These are phyloP conservation scores for Pterophyllum scalare DNA, from an alignment of 2,113 vertebrate species.

Conservation along the genomic window DNA sequence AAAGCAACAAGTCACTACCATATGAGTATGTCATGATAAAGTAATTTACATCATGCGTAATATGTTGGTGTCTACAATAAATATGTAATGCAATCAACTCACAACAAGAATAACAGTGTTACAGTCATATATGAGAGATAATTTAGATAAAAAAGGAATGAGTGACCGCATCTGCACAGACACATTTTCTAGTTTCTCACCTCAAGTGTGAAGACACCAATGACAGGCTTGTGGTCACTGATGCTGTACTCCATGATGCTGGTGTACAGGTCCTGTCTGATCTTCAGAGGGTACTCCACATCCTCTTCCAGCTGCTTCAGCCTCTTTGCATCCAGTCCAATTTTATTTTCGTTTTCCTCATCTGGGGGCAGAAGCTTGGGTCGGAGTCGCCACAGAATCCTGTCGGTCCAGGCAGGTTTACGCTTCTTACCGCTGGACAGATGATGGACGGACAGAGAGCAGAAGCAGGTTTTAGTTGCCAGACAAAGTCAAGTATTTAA, in stretches of 20 bases:
- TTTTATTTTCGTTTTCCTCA: constrained; percentile 6
- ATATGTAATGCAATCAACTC: neutral
- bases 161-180: neutral
- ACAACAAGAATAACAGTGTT: neutral
- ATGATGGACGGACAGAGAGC: neutral
- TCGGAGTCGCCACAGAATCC: constrained; percentile 91
- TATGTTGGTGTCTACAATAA: neutral
- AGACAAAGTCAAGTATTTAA: neutral
- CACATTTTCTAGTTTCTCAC: constrained; percentile 67
- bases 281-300: constrained; percentile 74
- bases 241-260: constrained; percentile 89
- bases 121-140: neutral
- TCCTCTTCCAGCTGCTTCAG: constrained; percentile 45
- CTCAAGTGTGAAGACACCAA: constrained; percentile 87
- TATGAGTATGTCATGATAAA: neutral
- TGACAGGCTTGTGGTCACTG: constrained; percentile 97
- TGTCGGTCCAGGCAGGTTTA: constrained; percentile 96
- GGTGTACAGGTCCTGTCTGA: constrained; percentile 84
- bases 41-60: neutral
- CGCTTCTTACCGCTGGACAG: constrained; percentile 89
- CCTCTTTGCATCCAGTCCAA: neutral
- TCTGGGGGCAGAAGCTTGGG: constrained; percentile 43
- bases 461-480: neutral
- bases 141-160: neutral
- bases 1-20: too few species aligned